Evolutionary conservation across 2,113 vertebrate genomes (phyloP), one percentile per base, ranked within the genome.

Genomic region (Sula dactylatra): DNA sequence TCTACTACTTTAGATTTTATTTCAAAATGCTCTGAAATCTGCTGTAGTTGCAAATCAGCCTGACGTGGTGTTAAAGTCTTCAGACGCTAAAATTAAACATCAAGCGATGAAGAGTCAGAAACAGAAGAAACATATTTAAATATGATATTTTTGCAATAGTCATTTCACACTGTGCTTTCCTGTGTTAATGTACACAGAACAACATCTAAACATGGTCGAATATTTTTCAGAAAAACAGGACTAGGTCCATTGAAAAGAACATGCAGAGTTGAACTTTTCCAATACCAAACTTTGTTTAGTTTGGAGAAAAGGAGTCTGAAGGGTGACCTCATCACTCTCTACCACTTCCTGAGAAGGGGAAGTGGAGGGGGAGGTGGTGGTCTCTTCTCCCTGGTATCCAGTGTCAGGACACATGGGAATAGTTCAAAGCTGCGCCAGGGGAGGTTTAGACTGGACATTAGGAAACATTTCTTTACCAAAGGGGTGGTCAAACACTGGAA

Each of bases 21-120:
- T 93, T 98, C 97, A 94, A 98, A 99, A 72, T 73, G 96, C 69
- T 98, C 96, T 59, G 98, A 97, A 52, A 99, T 98, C 50, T 98
- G 97, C 92, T 98, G 98, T 77, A 99, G 98, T 72, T 97, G 98
- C 59, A 98, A 71, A 50, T 99, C 98, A 54, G 97, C 90, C 67
- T 99, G 98, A 40, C 89, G 97, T 84, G 97, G 98, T 6, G 97
- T 97, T 94, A 98, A 93, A 61, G 69, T 97, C 96, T 97, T 99
- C 90, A 99, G 97, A 65, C 45, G 97, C 99, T 99, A 91, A 62
- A 96, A 86, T 93, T 76, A 97, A 61, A 87, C 66, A 87, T 88
- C 25, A 87, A 93, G 56, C 25, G 95, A 91, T 65, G 11, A 80
- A 34, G 85, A 71, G 59, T 79, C 88, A 96, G 50, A 90, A 84